phyloP scores from a whole-genome alignment of 2,888 invertebrate genomes.

The Lithodes maja region DNA sequence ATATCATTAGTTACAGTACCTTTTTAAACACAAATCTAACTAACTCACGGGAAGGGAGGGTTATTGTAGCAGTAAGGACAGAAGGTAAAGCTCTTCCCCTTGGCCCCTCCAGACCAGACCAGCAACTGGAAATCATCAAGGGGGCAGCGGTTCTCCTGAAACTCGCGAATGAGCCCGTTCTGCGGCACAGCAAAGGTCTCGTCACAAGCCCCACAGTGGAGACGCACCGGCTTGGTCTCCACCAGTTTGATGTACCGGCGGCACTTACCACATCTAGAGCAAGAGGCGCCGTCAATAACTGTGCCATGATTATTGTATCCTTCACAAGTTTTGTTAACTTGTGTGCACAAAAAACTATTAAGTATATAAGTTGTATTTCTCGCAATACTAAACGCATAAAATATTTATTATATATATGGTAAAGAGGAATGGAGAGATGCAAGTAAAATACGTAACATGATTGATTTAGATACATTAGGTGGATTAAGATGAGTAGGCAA shows the following conservation, averaged over 20 bases:
- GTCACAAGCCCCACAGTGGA: constrained; percentile 97
- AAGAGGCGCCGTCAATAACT: background rate
- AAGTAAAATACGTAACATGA: too few relatives aligned
- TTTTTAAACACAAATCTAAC: too few relatives aligned
- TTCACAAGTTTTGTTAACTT: too few relatives aligned
- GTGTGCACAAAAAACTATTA: too few relatives aligned
- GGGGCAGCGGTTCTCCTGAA: constrained; percentile 96
- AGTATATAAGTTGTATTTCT: too few relatives aligned
- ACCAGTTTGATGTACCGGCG: constrained; percentile 98
- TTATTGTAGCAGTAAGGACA: constrained; percentile 99
- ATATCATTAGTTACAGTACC: too few relatives aligned
- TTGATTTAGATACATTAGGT: too few relatives aligned
- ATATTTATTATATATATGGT: too few relatives aligned
- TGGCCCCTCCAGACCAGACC: constrained; percentile 94
- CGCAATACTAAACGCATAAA: too few relatives aligned
- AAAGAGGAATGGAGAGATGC: too few relatives aligned
- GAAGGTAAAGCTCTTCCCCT: constrained; percentile 95
- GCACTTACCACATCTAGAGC: constrained; percentile 85
- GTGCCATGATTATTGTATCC: too few relatives aligned
- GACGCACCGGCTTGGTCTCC: constrained; percentile 91
- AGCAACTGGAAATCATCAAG: constrained; percentile 97
- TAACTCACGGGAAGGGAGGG: constrained; percentile 90
- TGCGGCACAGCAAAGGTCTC: constrained; percentile 95
- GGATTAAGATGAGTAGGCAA: too few relatives aligned
- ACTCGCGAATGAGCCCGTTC: constrained; percentile 92